Evolutionary conservation across 2,113 vertebrate genomes (phyloP).

Genomic region (Empidonax alnorum): DNA sequence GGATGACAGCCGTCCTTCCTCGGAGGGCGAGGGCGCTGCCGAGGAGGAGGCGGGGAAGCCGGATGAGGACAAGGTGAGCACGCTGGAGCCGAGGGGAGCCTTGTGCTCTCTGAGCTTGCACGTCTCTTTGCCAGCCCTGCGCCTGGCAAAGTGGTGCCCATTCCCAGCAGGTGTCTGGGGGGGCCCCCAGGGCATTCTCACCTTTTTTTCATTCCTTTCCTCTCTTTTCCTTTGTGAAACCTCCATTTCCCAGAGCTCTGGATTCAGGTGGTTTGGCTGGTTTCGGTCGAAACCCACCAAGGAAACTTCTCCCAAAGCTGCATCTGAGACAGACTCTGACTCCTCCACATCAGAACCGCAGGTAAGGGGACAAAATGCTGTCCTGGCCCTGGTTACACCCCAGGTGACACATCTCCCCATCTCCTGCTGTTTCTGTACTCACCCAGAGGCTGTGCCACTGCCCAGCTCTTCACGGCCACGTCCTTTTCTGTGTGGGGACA

Average conservation of each 20-base stretch:
- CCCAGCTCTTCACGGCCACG: background rate
- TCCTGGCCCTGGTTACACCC: background rate
- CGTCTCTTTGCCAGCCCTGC: background rate
- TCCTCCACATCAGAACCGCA: background rate
- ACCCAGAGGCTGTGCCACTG: rapidly evolving
- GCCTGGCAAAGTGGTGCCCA: background rate
- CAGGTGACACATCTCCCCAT: background rate
- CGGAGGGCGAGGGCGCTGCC: background rate
- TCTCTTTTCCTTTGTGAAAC: background rate
- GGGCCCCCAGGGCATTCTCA: background rate
- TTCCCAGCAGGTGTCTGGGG: background rate
- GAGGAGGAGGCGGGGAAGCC: background rate
- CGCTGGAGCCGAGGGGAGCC: rapidly evolving
- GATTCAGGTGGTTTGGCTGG: conserved; percentile 91
- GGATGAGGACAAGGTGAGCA: conserved; percentile 55
- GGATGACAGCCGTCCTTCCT: conserved; percentile 14
- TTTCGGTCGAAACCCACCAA: conserved; percentile 79
- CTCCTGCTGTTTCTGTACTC: background rate
- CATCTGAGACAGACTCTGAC: background rate
- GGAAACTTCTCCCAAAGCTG: background rate
- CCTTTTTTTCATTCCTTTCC: background rate
- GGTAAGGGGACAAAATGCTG: background rate
- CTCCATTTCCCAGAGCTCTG: conserved; percentile 67
- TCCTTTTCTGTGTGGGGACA: background rate
- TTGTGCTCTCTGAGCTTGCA: background rate